These are phyloP conservation scores for Blennius ocellaris DNA, from an alignment of 2,113 vertebrate species.

Conservation along the genomic window DNA sequence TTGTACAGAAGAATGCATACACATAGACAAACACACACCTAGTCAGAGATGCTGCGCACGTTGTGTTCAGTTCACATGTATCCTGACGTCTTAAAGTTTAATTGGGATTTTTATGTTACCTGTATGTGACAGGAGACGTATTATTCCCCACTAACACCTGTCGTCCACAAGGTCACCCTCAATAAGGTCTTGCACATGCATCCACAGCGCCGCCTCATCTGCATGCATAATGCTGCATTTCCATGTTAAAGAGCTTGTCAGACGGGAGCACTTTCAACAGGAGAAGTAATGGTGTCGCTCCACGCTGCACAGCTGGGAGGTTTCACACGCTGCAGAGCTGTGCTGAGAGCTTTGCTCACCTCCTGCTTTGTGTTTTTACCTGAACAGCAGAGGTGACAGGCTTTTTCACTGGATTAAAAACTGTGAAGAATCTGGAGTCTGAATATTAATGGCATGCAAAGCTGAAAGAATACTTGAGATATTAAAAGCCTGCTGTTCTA, in stretches of 20 bases:
- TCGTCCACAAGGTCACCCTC: conserved; percentile 75
- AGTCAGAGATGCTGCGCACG: conserved; percentile 56
- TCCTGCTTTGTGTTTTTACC: conserved; percentile 29
- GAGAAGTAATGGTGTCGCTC: conserved; percentile 31
- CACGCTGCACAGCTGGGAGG: conserved; percentile 20
- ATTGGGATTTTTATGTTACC: conserved; percentile 80
- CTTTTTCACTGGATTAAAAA: conserved; percentile 22
- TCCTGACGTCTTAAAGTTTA: conserved; percentile 74
- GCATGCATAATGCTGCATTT: conserved; percentile 69
- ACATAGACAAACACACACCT: conserved; percentile 6
- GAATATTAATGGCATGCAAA: conserved; percentile 63
- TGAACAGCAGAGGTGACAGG: background rate
- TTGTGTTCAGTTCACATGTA: conserved; percentile 68
- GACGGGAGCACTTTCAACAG: conserved; percentile 53
- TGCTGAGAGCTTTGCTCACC: background rate
- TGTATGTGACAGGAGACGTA: conserved; percentile 67
- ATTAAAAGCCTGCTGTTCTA: conserved; percentile 44
- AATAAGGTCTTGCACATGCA: conserved; percentile 34
- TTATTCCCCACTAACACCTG: conserved; percentile 77
- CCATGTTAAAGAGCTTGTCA: conserved; percentile 68
- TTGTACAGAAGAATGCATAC: too few relatives aligned
- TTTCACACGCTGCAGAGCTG: too few relatives aligned
- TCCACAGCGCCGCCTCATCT: conserved; percentile 63
- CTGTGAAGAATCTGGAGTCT: conserved; percentile 11
- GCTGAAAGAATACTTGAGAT: conserved; percentile 51